Percentiles rank a stretch among this genome's conserved stretches.
Evolutionary conservation across 2,113 vertebrate species (phyloP).

Genomic region (Gulo gulo): DNA sequence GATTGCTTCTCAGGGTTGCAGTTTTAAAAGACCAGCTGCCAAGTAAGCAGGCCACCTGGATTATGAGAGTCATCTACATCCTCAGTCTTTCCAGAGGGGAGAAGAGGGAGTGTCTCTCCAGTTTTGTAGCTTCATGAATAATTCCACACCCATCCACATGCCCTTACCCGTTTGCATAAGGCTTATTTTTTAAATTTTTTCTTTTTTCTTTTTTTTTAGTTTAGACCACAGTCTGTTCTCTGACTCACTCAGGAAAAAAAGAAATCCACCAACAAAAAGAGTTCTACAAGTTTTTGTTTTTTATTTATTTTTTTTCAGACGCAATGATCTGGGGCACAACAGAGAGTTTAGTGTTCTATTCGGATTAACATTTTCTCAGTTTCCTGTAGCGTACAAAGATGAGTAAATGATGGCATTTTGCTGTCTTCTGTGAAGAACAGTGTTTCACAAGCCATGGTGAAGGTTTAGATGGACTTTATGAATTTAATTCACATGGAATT

Average conservation of each 20-base stretch:
- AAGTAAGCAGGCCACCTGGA: neutral
- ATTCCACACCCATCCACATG: neutral
- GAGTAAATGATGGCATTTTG: neutral
- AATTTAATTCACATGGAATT: neutral
- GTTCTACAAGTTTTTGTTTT: neutral
- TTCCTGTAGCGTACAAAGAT: neutral
- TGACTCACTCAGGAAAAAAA: slow-evolving; percentile 33
- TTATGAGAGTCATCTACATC: neutral
- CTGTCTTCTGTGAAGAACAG: neutral
- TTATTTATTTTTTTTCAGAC: neutral
- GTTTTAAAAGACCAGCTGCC: slow-evolving; percentile 7
- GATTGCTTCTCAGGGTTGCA: neutral
- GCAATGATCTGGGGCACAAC: neutral
- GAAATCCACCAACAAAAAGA: neutral
- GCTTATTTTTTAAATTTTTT: neutral
- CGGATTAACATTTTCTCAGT: neutral
- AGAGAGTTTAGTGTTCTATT: neutral
- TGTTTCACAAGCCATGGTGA: neutral
- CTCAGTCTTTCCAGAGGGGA: neutral
- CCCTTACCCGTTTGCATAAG: neutral
- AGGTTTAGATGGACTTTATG: neutral
- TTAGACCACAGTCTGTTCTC: slow-evolving; percentile 30
- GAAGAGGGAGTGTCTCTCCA: neutral
- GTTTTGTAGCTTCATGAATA: neutral
- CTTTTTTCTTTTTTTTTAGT: neutral